phyloP scores from a whole-genome alignment of 2,113 vertebrate species.

The Tretioscincus oriximinensis region DNA sequence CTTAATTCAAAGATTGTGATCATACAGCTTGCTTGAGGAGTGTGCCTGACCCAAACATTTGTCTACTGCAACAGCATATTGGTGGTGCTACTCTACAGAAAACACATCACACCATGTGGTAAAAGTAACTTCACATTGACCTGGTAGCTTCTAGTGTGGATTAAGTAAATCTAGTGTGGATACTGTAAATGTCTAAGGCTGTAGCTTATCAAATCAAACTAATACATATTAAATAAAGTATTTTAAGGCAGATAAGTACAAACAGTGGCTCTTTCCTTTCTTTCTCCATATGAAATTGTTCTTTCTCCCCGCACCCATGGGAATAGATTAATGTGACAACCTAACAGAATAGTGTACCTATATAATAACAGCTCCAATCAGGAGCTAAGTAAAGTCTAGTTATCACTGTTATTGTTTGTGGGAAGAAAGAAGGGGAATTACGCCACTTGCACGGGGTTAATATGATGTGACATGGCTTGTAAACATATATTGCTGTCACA shows the following conservation, averaged over 20 bases:
- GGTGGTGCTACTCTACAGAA: constrained; percentile 47
- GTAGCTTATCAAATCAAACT: too few species aligned
- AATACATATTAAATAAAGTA: too few species aligned
- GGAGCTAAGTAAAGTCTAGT: constrained; percentile 2
- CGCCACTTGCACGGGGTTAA: constrained; percentile 13
- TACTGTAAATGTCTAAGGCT: too few species aligned
- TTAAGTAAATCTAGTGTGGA: too few species aligned
- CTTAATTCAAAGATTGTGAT: too few species aligned
- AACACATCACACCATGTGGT: constrained; percentile 45
- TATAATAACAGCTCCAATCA: accelerated
- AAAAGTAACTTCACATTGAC: background rate
- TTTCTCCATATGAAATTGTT: constrained; percentile 33
- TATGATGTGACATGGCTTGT: constrained; percentile 3
- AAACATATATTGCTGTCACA: background rate
- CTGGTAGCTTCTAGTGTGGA: too few species aligned
- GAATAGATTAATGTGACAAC: constrained; percentile 25
- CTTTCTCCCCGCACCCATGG: constrained; percentile 28
- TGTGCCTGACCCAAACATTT: too few species aligned
- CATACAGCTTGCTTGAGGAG: too few species aligned
- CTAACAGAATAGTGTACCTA: constrained; percentile 14
- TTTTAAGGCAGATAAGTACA: too few species aligned
- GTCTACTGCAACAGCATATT: too few species aligned
- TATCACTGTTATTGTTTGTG: constrained; percentile 20
- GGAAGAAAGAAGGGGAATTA: background rate
- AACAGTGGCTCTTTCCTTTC: background rate